Conservation (phyloP, 2,113 vertebrate species). For the Amblyornis subalaris region DNA sequence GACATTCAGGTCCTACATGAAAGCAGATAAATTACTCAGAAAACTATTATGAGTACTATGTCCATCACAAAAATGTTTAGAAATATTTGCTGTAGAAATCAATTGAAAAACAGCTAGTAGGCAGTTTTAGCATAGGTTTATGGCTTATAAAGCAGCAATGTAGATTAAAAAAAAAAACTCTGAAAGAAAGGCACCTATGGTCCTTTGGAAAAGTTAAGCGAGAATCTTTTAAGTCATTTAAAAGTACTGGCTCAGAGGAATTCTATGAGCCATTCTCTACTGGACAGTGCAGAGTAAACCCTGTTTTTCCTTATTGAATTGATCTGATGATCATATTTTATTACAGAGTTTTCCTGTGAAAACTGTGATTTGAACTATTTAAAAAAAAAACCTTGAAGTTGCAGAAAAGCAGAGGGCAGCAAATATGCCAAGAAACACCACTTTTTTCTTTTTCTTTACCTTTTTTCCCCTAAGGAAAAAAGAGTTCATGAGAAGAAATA, state of each 20-base stretch:
- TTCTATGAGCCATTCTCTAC: not conserved
- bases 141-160: not conserved
- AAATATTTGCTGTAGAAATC: not conserved
- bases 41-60: not conserved
- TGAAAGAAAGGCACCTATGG: not conserved
- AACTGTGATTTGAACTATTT: not conserved
- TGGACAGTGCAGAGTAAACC: not conserved
- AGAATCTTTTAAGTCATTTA: not conserved
- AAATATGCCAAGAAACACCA: not conserved
- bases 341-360: not conserved
- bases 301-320: not conserved
- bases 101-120: not conserved
- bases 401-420: not conserved
- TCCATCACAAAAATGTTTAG: not conserved
- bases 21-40: constrained; percentile 14
- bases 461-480: not conserved
- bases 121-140: not conserved
- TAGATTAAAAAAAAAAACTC: not conserved
- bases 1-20: constrained; percentile 19
- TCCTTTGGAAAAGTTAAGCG: not conserved
- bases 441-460: not conserved
- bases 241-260: not conserved
- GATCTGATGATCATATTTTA: not conserved
- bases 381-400: not conserved
- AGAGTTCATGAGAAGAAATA: not conserved